A percentile compares a stretch with the other conserved stretches of the same genome.
phyloP scores from a whole-genome alignment of 2,113 vertebrate genomes.

The Pelmatolapia mariae region DNA sequence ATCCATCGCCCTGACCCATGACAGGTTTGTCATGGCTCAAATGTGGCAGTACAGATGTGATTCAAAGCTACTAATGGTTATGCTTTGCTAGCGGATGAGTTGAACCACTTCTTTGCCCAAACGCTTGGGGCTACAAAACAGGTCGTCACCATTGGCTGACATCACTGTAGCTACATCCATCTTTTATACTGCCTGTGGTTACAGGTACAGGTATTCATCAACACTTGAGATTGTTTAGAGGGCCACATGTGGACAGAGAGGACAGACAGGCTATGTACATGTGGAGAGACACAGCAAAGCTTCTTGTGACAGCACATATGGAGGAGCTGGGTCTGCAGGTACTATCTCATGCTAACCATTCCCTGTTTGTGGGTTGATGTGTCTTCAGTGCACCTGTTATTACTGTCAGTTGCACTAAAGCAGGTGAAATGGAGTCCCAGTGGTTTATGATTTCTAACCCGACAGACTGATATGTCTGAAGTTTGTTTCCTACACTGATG shows the following conservation, averaged over 20 bases:
- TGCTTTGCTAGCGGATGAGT: neutral
- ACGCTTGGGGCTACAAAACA: neutral
- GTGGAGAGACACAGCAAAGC: neutral
- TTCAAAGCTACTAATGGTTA: neutral
- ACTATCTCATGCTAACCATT: neutral
- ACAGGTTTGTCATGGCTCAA: neutral
- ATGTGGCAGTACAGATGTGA: neutral
- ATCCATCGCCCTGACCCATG: rapidly evolving
- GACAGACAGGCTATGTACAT: neutral
- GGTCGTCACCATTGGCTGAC: neutral
- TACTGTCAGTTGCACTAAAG: neutral
- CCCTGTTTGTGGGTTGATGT: neutral
- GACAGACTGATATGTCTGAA: neutral
- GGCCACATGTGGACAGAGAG: neutral
- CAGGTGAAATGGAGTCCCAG: neutral
- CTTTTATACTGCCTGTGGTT: neutral
- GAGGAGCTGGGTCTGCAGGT: neutral
- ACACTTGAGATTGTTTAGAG: neutral
- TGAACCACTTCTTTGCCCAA: neutral
- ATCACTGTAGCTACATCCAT: neutral
- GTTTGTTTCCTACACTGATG: neutral
- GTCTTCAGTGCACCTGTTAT: neutral
- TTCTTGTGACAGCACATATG: neutral
- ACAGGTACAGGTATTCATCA: neutral
- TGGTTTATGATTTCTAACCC: neutral